A percentile compares a stretch with the other conserved stretches of the same genome.
Evolutionary conservation across 1,140 invertebrate species (phyloP).

Genomic region (Calycopis cecrops): DNA sequence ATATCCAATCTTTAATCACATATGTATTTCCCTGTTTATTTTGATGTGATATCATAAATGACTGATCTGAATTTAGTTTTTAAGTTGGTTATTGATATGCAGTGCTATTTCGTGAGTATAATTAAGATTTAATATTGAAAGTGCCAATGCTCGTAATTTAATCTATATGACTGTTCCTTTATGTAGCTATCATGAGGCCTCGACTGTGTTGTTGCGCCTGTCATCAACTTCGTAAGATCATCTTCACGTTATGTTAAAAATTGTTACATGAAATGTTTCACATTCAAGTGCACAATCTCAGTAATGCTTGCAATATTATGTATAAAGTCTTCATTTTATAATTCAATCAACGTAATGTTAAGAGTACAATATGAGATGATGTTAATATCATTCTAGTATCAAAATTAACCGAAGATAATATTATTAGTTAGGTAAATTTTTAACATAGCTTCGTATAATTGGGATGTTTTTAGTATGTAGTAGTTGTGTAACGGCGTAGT

Average conservation of each 20-base stretch:
- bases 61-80: conserved; percentile 78
- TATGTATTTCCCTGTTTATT: conserved; percentile 75
- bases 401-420: conserved; percentile 76
- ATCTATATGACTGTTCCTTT: conserved; percentile 73
- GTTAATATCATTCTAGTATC: conserved; percentile 76
- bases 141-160: conserved; percentile 77
- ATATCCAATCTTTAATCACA: conserved; percentile 70
- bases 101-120: conserved; percentile 73
- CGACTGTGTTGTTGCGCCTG: conserved; percentile 21
- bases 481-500: conserved; percentile 68
- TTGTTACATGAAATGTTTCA: conserved; percentile 45
- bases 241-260: conserved; percentile 50
- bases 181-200: conserved; percentile 43
- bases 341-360: conserved; percentile 74
- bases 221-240: conserved; percentile 47
- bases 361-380: conserved; percentile 76
- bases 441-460: conserved; percentile 76
- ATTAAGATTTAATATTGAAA: conserved; percentile 76
- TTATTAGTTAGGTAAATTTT: conserved; percentile 75
- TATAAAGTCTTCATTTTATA: conserved; percentile 66
- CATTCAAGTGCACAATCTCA: conserved; percentile 75
- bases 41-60: conserved; percentile 77
- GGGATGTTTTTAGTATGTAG: conserved; percentile 74
- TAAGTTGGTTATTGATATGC: conserved; percentile 76
- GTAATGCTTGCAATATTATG: conserved; percentile 75